Evolutionary conservation across 2,113 vertebrate genomes (phyloP), one percentile per base, ranked within the genome.

Genomic region (Takifugu bimaculatus): DNA sequence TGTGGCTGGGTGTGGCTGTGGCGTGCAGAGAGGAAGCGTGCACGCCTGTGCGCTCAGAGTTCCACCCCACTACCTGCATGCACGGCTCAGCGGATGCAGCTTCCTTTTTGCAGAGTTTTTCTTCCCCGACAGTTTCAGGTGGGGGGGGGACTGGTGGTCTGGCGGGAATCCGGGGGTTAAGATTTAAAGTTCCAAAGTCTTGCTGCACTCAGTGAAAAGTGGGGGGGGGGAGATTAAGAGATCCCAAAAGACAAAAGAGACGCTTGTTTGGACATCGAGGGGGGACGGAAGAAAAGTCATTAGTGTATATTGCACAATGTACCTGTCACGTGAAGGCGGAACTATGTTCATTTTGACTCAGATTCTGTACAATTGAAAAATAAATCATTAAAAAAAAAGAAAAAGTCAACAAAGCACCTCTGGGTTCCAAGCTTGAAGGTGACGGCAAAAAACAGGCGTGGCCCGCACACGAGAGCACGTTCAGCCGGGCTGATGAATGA

Each of bases 221-320:
- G 66, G 69, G 82, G 75, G 61, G 5, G 54, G 49, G 68, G 62
- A 57, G 44, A 10, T 39, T 3, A 39, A 39, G 9, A 39, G 11
- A 39, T 39, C 35, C 35, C 35, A 39, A 63, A 50, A 65, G 48
- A 50, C 1, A 49, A 50, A 57, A 65, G 48, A 57, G 32, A 63
- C 77, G 71, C 73, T 84, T 65, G 35, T 48, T 63, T 72, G 77
- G 77, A 76, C 67, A 79, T 62, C 69, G 58, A 75, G 68, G 63
- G 62, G 72, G 88, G 87, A 87, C 75, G 86, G 87, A 90, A 86
- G 86, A 88, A 85, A 87, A 69, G 74, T 85, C 70, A 72, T 66
- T 84, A 80, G 81, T 72, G 59, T 80, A 87, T 90, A 91, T 91
- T 91, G 91, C 90, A 92, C 89, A 85, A 90, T 84, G 86, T 81